Conservation (phyloP, 2,888 invertebrate species). For the Caenorhabditis japonica region DNA sequence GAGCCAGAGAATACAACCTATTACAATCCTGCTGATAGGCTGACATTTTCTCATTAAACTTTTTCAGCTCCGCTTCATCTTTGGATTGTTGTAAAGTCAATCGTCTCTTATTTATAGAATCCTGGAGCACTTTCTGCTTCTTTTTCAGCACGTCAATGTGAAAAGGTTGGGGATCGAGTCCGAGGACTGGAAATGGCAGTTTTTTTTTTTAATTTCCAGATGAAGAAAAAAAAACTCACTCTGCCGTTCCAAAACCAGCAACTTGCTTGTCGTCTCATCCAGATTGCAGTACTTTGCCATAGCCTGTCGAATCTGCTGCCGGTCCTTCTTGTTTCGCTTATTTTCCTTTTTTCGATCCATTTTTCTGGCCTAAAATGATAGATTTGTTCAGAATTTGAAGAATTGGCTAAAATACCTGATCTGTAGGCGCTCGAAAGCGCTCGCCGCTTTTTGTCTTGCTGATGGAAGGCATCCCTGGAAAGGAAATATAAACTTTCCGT, state of each 20-base stretch:
- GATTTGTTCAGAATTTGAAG: neutral
- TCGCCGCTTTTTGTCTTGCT: conserved; percentile 63
- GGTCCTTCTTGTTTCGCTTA: conserved; percentile 62
- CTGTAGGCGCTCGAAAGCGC: conserved; percentile 62
- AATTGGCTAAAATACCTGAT: conserved; percentile 43
- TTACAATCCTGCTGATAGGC: conserved; percentile 53
- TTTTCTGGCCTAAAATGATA: conserved; percentile 57
- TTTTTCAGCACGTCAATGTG: conserved; percentile 63
- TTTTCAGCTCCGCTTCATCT: conserved; percentile 55
- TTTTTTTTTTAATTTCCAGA: neutral
- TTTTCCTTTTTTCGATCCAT: conserved; percentile 58
- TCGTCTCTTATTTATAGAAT: conserved; percentile 50
- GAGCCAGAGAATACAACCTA: conserved; percentile 48
- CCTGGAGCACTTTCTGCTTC: conserved; percentile 61
- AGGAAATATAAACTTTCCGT: no score
- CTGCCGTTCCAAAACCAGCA: conserved; percentile 60
- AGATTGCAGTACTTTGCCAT: conserved; percentile 64
- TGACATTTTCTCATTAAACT: conserved; percentile 57
- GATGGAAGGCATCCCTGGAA: conserved; percentile 54
- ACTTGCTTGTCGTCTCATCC: conserved; percentile 60
- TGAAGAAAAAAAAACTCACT: conserved; percentile 37
- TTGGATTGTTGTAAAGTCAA: conserved; percentile 53
- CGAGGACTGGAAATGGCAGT: conserved; percentile 54
- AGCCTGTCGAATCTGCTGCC: conserved; percentile 62
- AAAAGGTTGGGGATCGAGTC: conserved; percentile 60